phyloP scores from a whole-genome alignment of 2,113 vertebrate genomes.

The Brevimyrus niger region DNA sequence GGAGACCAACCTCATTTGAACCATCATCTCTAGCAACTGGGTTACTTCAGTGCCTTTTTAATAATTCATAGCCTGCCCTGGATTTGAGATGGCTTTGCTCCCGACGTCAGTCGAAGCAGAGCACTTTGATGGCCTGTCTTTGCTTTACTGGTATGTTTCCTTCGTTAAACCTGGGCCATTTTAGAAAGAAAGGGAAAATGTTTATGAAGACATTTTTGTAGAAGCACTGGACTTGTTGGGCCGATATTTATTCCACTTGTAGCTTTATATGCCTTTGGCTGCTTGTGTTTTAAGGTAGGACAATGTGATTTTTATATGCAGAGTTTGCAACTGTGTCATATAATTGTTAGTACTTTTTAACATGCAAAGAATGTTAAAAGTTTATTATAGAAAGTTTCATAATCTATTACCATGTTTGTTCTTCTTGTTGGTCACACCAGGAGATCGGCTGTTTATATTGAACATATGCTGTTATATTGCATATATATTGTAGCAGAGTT shows the following conservation, averaged over 20 bases:
- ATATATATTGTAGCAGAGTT: neutral
- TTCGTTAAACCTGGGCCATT: neutral
- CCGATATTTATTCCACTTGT: neutral
- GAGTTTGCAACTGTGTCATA: neutral
- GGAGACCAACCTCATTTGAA: constrained; percentile 48
- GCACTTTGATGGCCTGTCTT: constrained; percentile 69
- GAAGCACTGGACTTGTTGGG: neutral
- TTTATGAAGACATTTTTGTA: neutral
- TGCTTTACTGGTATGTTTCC: constrained; percentile 69
- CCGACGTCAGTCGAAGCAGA: constrained; percentile 60
- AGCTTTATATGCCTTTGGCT: neutral
- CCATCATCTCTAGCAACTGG: constrained; percentile 25
- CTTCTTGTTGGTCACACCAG: neutral
- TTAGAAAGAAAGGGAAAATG: neutral
- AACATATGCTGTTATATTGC: neutral
- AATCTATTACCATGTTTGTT: neutral
- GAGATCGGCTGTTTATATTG: neutral
- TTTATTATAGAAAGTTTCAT: neutral
- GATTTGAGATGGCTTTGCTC: constrained; percentile 62
- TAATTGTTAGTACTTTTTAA: neutral
- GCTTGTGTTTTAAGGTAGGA: neutral
- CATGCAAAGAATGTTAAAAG: neutral
- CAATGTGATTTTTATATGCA: neutral
- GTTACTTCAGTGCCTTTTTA: constrained; percentile 31
- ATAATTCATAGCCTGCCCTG: constrained; percentile 27